Evolutionary conservation across 2,113 vertebrate genomes (phyloP), one percentile per base, ranked within the genome.

Genomic region (Maccullochella peelii): DNA sequence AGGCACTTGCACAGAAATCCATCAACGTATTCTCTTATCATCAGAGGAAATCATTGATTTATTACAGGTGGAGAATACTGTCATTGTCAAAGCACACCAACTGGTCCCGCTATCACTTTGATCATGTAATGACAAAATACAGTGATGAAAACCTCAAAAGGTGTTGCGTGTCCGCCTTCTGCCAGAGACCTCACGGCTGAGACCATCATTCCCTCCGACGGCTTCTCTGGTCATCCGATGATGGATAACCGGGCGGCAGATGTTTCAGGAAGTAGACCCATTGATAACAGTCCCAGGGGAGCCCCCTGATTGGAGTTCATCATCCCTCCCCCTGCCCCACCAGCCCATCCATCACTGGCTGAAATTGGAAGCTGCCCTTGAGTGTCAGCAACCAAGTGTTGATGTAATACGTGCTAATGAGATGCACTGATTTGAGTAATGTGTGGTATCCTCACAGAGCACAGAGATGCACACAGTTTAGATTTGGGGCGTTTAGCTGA

Each of bases 241-340:
- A 93, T 89, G 79, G 89, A 94, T 91, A 89, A 88, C 91, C 20
- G 11, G 44, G 78, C 33, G 63, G 86, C 91, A 93, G 90, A 92
- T 94, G 91, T 91, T 90, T 83, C 90, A 89, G 91, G 92, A 93
- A 92, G 89, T 81, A 84, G 78, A 2, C 77, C 77, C 86, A 88
- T 90, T 90, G 91, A 93, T 93, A 86, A 89, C 61, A 0, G 47
- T 87, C 83, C 85, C 79, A 65, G 25, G 59, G 90, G 84, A 89
- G 86, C 57, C 2, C 11, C 71, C 36, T 88, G 86, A 91, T 90
- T 85, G 79, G 82, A 83, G 40, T 82, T 88, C 70, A 61, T 70
- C 78, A 11, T 44, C 85, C 73, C 83, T 12, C 75, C 77, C 78
- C 55, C 36, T 14, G 5, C 42, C 55, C 77, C 73, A 50, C 33